Evolutionary conservation across 2,888 invertebrate genomes (phyloP).

Genomic region (Ornithoptera alexandrae): DNA sequence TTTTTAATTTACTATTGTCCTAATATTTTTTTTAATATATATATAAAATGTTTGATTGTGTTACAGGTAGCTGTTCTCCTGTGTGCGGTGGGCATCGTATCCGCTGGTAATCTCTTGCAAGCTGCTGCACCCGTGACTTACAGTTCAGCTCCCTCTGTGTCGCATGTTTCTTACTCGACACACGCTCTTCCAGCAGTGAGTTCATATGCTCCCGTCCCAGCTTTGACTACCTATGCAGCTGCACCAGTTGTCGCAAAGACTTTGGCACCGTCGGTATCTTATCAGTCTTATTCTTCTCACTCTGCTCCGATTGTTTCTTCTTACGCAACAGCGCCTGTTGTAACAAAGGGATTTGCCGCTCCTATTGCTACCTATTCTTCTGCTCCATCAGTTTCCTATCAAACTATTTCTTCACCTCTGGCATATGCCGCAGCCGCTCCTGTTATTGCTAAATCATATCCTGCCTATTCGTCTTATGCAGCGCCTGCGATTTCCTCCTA

Average conservation of each 20-base stretch:
- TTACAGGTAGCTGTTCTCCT: slow-evolving; percentile 78
- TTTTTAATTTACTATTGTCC: neutral
- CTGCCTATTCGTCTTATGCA: slow-evolving; percentile 36
- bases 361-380: slow-evolving; percentile 62
- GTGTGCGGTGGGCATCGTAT: slow-evolving; percentile 71
- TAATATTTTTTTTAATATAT: neutral
- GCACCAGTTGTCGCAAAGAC: slow-evolving; percentile 54
- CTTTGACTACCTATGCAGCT: slow-evolving; percentile 47
- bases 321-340: slow-evolving; percentile 9
- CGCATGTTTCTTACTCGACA: slow-evolving; percentile 43
- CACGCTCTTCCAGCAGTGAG: slow-evolving; percentile 44
- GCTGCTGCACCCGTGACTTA: slow-evolving; percentile 56
- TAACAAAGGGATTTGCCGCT: slow-evolving; percentile 30
- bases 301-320: slow-evolving; percentile 45
- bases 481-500: slow-evolving; percentile 38
- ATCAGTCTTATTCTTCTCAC: slow-evolving; percentile 44
- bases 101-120: slow-evolving; percentile 73
- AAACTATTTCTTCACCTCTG: slow-evolving; percentile 32
- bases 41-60: neutral
- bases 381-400: slow-evolving; percentile 53
- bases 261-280: slow-evolving; percentile 44
- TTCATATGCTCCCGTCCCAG: slow-evolving; percentile 52
- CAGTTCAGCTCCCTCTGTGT: slow-evolving; percentile 40
- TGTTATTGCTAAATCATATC: slow-evolving; percentile 31
- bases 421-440: slow-evolving; percentile 37